Evolutionary conservation across 2,797 vertebrate species (phyloP), one percentile per base, ranked within the genome.

Genomic region (Pteronotus mesoamericanus): DNA sequence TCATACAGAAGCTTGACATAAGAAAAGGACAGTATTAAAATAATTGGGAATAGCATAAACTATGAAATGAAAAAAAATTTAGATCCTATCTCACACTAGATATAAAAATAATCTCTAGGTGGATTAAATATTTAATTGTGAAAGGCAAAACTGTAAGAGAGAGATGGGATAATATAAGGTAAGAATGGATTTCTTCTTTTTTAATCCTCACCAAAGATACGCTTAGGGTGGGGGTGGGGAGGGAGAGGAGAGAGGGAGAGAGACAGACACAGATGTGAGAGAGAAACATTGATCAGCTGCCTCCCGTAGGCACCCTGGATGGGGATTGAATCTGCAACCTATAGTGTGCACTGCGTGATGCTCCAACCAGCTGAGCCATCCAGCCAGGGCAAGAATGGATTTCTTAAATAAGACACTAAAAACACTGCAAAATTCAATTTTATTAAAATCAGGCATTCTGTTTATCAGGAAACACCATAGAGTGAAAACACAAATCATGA

Each of bases 371-470:
- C 32, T 3, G 29, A 16, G 61, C 32, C 61, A n/a, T n/a, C 61
- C 32, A 64, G 61, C 32, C 61, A n/a, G 32, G 21, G 22, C 57
- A 39, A 21, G 2, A 32, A 61, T 26, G 11, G 14, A 80, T 93
- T 87, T 92, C 66, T 79, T 78, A 90, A 90, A 57, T 29, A 77
- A 75, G 64, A 89, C 72, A 66, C 64, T 46, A 24, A 85, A 89
- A 87, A 84, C 24, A 71, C 16, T 42, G 6, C 87, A 68, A 94
- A 93, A 85, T 79, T 48, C 51, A 61, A 82, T 42, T 32, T 26
- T 72, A 53, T 79, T 77, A 95, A 89, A 95, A 91, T 82, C 42
- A 85, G 24, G 22, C 64, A 80, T 92, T 94, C 75, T 95, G 39
- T 46, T 96, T 57, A 68, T 39, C 16, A 64, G 42, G 53, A 93